Conservation (phyloP, 1,140 invertebrate species). For the Aphidius ervi region DNA sequence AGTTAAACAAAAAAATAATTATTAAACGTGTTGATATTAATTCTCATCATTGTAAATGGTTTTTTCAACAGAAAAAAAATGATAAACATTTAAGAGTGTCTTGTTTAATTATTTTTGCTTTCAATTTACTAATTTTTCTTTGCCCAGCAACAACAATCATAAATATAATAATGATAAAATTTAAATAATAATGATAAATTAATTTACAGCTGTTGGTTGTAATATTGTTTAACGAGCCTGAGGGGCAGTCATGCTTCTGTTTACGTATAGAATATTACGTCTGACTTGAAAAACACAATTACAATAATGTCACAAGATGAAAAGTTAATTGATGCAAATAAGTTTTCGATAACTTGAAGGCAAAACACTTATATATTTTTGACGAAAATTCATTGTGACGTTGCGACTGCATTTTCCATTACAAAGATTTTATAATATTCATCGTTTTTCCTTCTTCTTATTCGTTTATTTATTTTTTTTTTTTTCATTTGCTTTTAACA, state of each 20-base stretch:
- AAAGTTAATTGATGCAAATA: slow-evolving; percentile 33
- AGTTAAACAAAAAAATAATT: too few species aligned
- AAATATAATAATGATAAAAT: slow-evolving; percentile 8
- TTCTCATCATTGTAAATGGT: too few species aligned
- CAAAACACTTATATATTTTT: slow-evolving; percentile 17
- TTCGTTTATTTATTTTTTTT: not conserved
- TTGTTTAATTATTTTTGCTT: not conserved
- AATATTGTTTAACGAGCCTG: too few species aligned
- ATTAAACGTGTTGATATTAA: too few species aligned
- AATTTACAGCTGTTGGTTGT: not conserved
- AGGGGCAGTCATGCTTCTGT: slow-evolving; percentile 16
- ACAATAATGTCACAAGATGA: slow-evolving; percentile 26
- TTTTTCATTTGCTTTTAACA: too few species aligned
- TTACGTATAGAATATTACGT: not conserved
- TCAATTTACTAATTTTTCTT: not conserved
- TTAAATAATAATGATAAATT: not conserved
- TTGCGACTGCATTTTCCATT: slow-evolving; percentile 20
- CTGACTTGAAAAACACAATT: slow-evolving; percentile 25
- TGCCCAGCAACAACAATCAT: not conserved
- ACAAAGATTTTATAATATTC: slow-evolving; percentile 10
- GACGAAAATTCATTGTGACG: slow-evolving; percentile 13
- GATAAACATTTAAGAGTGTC: too few species aligned
- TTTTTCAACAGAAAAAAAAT: too few species aligned
- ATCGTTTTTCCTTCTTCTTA: not conserved
- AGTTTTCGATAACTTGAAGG: slow-evolving; percentile 30